phyloP scores from a whole-genome alignment of 2,888 invertebrate genomes.

The Isotomurus palustris region DNA sequence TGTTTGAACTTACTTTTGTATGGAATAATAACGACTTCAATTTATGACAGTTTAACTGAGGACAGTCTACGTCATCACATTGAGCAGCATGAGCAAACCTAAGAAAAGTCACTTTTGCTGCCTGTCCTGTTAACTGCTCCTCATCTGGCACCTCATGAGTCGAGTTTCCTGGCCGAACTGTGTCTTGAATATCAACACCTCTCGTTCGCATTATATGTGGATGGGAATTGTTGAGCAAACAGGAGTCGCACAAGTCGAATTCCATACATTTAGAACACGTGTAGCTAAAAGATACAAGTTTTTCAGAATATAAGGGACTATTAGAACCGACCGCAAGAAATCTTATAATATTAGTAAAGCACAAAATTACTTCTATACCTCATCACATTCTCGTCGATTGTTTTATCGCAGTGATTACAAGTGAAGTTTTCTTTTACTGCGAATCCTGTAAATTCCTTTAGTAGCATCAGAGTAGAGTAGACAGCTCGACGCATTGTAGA shows the following conservation, averaged over 20 bases:
- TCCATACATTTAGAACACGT: background rate
- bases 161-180: too few relatives aligned
- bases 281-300: background rate
- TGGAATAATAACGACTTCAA: too few relatives aligned
- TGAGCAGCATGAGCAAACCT: too few relatives aligned
- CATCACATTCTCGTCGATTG: background rate
- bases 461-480: conserved; percentile 93
- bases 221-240: too few relatives aligned
- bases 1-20: too few relatives aligned
- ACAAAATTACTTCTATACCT: background rate
- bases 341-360: background rate
- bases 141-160: too few relatives aligned
- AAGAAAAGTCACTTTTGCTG: too few relatives aligned
- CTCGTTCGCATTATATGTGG: too few relatives aligned
- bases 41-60: too few relatives aligned
- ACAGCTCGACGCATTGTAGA: conserved; percentile 89
- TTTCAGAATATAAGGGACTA: background rate
- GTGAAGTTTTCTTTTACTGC: background rate
- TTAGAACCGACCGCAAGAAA: background rate
- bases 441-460: conserved; percentile 65
- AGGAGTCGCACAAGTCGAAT: background rate
- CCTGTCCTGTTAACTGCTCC: too few relatives aligned
- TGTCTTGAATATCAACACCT: too few relatives aligned
- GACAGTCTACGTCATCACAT: too few relatives aligned
- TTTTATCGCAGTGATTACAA: background rate